Evolutionary conservation across 1,140 invertebrate species (phyloP), one percentile per base, ranked within the genome.

Genomic region (Scaptodrosophila lebanonensis): DNA sequence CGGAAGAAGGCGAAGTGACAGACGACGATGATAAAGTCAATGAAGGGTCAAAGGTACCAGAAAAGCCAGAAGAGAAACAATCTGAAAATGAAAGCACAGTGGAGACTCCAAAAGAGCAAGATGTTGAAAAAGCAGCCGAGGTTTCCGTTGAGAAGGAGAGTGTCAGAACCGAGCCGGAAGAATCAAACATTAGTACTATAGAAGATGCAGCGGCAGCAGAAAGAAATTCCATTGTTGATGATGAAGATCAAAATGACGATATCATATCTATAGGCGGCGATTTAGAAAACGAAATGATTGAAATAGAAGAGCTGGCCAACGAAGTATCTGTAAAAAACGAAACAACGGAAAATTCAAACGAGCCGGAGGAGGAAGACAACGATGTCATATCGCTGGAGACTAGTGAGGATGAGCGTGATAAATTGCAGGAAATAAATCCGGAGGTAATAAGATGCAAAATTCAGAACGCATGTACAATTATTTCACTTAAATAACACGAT

Each of bases 211-310:
- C 18, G 1, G 5, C 18, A 36, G 9, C 22, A 25, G 54, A 50
- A 15, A 51, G 7, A 12, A 15, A 13, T 22, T 12, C 44, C 3
- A 29, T 22, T 8, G 13, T 57, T n/a, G 73, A 84, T 3, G 82
- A 86, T 44, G 79, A 79, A 17, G 79, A 87, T 65, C 71, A 82
- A 22, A 85, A 86, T 53, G 85, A 87, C 40, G 85, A 87, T 64
- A 64, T 86, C 1, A 87, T 87, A 30, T 86, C 85, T 1, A 73
- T 87, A 48, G 83, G 83, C 12, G 84, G 71, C 5, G 85, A 87
- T 54, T 25, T 85, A 27, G 76, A 67, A 27, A 27, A 53, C 13
- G 61, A 84, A 58, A 72, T 82, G 76, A 83, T 71, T 30, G 79
- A n/a, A n/a, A n/a, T n/a, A n/a, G n/a, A 84, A 11, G 66, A 85